Evolutionary conservation across 2,797 vertebrate genomes (phyloP).

Genomic region (Geotrypetes seraphini): DNA sequence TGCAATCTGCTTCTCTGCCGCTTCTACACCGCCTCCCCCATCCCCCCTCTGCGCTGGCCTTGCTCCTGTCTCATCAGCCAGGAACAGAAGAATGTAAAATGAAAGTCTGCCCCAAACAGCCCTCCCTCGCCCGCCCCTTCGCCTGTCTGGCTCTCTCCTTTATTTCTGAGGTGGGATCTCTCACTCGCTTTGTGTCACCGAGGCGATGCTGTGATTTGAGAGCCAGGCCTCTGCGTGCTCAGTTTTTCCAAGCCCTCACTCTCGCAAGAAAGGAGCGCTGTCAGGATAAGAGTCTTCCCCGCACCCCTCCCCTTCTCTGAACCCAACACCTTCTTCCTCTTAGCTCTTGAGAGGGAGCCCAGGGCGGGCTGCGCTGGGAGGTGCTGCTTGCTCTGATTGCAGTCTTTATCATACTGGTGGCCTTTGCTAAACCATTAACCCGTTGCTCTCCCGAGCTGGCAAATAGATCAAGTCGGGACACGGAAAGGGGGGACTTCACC

Average conservation of each 20-base stretch:
- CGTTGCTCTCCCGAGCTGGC: not conserved
- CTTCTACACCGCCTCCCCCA: not conserved
- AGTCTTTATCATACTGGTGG: constrained; percentile 6
- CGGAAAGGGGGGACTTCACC: too few species aligned
- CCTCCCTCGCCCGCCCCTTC: constrained; percentile 42
- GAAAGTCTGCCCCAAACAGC: constrained; percentile 1
- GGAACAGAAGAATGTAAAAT: not conserved
- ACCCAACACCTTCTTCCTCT: constrained; percentile 2
- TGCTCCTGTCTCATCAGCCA: not conserved
- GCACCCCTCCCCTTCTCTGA: too few species aligned
- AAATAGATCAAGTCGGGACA: not conserved
- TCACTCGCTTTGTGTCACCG: constrained; percentile 39
- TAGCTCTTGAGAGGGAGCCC: constrained; percentile 1
- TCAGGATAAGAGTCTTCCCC: constrained; percentile 61
- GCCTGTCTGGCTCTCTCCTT: constrained; percentile 29
- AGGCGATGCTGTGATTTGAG: constrained; percentile 30
- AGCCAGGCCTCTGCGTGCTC: constrained; percentile 39
- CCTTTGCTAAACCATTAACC: constrained; percentile 14
- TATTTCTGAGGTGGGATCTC: not conserved
- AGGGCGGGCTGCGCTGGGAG: constrained; percentile 13
- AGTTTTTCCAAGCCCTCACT: constrained; percentile 44
- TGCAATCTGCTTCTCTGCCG: not conserved
- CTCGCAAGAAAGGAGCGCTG: constrained; percentile 38
- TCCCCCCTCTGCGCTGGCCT: not conserved
- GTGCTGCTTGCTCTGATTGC: not conserved